Percentiles rank a stretch among this genome's conserved stretches.
phyloP scores from a whole-genome alignment of 2,797 vertebrate species.

The Momotus momota region DNA sequence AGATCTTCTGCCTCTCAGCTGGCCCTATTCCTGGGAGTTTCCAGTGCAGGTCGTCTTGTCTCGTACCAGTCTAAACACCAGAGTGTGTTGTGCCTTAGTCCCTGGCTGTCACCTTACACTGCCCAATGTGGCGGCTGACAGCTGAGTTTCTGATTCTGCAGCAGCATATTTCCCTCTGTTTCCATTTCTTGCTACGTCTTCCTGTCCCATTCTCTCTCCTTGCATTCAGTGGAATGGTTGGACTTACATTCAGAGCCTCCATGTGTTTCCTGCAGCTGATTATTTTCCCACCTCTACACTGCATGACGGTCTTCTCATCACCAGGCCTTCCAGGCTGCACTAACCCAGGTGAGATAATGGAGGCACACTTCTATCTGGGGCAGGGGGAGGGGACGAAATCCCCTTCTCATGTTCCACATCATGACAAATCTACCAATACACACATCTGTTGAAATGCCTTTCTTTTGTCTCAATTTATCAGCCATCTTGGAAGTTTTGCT shows the following conservation, averaged over 20 bases:
- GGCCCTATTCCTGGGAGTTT: neutral
- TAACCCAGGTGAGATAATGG: neutral
- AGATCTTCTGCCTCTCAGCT: neutral
- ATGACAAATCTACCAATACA: neutral
- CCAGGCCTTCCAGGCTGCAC: neutral
- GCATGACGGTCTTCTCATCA: neutral
- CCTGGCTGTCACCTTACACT: neutral
- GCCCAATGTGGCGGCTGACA: neutral
- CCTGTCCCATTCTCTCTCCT: accelerated
- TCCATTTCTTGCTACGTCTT: neutral
- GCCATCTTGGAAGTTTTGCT: neutral
- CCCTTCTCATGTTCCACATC: neutral
- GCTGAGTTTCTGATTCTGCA: neutral
- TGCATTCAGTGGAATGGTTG: neutral
- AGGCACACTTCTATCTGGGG: neutral
- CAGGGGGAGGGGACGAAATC: neutral
- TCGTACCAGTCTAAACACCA: neutral
- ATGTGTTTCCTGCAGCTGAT: neutral
- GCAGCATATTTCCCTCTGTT: neutral
- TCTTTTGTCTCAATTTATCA: neutral
- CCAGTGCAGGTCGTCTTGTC: neutral
- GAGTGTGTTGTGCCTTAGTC: neutral
- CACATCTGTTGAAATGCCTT: neutral
- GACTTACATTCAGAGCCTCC: neutral
- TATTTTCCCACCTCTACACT: neutral